A percentile compares a stretch with the other conserved stretches of the same genome.
These are phyloP conservation scores for Seriola rivoliana DNA, from an alignment of 2,113 vertebrate genomes.

Conservation along the genomic window DNA sequence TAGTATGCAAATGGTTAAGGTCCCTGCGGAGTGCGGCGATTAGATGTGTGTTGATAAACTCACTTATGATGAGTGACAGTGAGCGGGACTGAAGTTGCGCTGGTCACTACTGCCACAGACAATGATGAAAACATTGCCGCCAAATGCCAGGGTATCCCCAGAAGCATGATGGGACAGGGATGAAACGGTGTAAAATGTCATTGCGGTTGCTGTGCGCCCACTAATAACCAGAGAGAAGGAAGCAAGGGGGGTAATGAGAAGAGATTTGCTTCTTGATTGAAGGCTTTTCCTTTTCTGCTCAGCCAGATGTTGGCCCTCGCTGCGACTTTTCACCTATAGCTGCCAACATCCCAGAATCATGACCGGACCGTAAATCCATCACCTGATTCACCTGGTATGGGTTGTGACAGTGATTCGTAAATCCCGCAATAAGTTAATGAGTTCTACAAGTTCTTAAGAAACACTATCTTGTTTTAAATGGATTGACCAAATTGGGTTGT, in stretches of 20 bases:
- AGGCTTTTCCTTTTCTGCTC: conserved; percentile 83
- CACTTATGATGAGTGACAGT: conserved; percentile 92
- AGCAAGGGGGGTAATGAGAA: conserved; percentile 83
- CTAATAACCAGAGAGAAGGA: conserved; percentile 89
- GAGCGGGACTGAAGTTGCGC: conserved; percentile 88
- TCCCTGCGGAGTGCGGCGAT: conserved; percentile 87
- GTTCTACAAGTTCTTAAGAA: neutral
- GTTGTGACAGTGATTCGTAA: neutral
- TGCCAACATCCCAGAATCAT: conserved; percentile 67
- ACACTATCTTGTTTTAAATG: no score
- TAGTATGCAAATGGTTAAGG: conserved; percentile 92
- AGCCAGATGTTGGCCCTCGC: conserved; percentile 86
- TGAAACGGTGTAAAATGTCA: conserved; percentile 88
- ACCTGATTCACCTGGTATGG: conserved; percentile 28
- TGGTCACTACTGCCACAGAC: conserved; percentile 86
- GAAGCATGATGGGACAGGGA: conserved; percentile 86
- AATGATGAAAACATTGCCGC: conserved; percentile 88
- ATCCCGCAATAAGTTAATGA: neutral
- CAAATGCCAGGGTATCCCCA: conserved; percentile 91
- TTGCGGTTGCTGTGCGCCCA: conserved; percentile 79
- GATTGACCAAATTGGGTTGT: no score
- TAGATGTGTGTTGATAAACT: conserved; percentile 92
- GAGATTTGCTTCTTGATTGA: conserved; percentile 88
- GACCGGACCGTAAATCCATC: conserved; percentile 26
- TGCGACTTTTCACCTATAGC: conserved; percentile 81